A percentile compares a stretch with the other conserved stretches of the same genome.
Evolutionary conservation across 2,888 invertebrate species (phyloP).

Genomic region (Ophion obscuratus): DNA sequence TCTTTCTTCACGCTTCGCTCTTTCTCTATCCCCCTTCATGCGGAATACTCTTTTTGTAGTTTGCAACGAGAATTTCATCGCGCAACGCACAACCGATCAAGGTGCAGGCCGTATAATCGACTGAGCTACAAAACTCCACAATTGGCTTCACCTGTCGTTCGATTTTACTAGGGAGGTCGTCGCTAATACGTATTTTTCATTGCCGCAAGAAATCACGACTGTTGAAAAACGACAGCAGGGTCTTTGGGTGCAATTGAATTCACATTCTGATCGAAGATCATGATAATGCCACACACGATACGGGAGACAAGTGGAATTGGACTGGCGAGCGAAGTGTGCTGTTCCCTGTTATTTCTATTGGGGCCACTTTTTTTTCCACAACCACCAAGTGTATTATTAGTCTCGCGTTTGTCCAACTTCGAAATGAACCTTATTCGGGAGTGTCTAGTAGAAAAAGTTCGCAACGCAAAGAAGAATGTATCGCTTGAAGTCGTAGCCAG

Average conservation of each 20-base stretch:
- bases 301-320: neutral
- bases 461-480: neutral
- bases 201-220: neutral
- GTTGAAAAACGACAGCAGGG: neutral
- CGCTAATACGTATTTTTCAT: neutral
- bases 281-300: neutral
- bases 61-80: constrained; percentile 43
- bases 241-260: neutral
- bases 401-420: neutral
- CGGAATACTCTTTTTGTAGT: constrained; percentile 27
- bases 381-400: neutral
- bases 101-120: constrained; percentile 17
- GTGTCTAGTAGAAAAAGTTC: neutral
- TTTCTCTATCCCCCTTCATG: constrained; percentile 4
- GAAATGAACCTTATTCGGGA: neutral
- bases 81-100: constrained; percentile 29
- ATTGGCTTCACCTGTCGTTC: constrained; percentile 47
- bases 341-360: neutral
- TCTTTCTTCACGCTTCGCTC: neutral
- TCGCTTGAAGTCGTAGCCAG: neutral
- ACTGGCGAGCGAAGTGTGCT: too few species aligned
- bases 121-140: constrained; percentile 34
- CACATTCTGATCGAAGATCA: neutral
- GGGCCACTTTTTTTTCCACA: neutral
- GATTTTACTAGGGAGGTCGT: constrained; percentile 2